Percentiles rank a stretch among this genome's conserved stretches.
Evolutionary conservation across 2,888 invertebrate species (phyloP).

Genomic region (Malacosoma neustria): DNA sequence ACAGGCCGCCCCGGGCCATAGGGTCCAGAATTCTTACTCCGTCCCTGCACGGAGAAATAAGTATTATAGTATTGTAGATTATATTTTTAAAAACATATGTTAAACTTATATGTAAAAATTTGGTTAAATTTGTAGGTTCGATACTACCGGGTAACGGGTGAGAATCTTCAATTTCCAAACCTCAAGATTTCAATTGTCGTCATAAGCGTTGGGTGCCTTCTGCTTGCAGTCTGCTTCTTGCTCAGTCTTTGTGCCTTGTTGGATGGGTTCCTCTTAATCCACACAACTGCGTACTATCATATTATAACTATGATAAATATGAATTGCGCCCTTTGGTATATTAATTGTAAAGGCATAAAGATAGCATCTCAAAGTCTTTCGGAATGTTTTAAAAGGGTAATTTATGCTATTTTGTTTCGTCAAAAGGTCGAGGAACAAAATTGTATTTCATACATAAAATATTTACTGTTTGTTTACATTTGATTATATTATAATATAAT

Average conservation of each 20-base stretch:
- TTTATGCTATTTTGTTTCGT: neutral
- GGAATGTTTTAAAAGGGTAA: slow-evolving; percentile 65
- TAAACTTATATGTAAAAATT: too few relatives aligned
- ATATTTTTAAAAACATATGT: too few relatives aligned
- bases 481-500: too few relatives aligned
- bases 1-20: too few relatives aligned
- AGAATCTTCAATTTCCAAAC: slow-evolving; percentile 76
- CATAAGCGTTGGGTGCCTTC: slow-evolving; percentile 76
- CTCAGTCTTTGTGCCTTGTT: slow-evolving; percentile 75
- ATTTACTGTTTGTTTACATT: too few relatives aligned
- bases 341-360: slow-evolving; percentile 79
- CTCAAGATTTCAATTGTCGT: slow-evolving; percentile 76
- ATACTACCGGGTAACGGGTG: slow-evolving; percentile 74
- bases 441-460: too few relatives aligned
- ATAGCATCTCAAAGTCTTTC: slow-evolving; percentile 75
- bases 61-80: too few relatives aligned
- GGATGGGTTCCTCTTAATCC: slow-evolving; percentile 78
- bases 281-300: slow-evolving; percentile 78
- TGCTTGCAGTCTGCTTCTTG: slow-evolving; percentile 76
- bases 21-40: too few relatives aligned
- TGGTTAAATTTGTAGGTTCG: slow-evolving; percentile 44
- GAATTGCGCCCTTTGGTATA: slow-evolving; percentile 83
- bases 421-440: too few relatives aligned
- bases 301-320: slow-evolving; percentile 83
- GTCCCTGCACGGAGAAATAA: too few relatives aligned